A percentile compares a stretch with the other conserved stretches of the same genome.
phyloP scores from a whole-genome alignment of 2,888 invertebrate species.

The Xestia ashworthii region DNA sequence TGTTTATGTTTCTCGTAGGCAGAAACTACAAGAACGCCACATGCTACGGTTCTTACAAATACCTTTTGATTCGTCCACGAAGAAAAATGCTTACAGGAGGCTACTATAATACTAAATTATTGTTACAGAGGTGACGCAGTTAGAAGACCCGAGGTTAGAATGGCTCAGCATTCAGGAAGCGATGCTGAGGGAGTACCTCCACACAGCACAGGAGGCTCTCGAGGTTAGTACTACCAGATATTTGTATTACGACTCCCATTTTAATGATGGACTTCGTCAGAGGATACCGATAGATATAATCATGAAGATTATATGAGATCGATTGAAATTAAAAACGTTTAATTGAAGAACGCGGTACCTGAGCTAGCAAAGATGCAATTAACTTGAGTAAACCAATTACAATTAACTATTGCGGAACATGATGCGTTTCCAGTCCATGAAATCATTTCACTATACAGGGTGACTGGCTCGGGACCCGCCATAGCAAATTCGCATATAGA shows the following conservation, averaged over 20 bases:
- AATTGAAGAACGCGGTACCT: background rate
- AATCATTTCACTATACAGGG: background rate
- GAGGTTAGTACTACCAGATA: slow-evolving; percentile 91
- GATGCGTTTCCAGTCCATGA: background rate
- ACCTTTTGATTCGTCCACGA: background rate
- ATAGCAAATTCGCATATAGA: too few species aligned
- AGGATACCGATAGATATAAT: background rate
- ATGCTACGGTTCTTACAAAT: background rate
- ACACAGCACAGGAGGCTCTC: slow-evolving; percentile 98
- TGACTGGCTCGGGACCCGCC: too few species aligned
- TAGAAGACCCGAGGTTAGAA: slow-evolving; percentile 99
- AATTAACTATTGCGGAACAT: background rate
- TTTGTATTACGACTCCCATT: background rate
- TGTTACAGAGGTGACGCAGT: slow-evolving; percentile 96
- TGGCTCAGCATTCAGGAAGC: slow-evolving; percentile 99
- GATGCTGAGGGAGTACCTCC: slow-evolving; percentile 99
- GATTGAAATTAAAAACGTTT: background rate
- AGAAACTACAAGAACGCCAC: background rate
- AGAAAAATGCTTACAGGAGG: slow-evolving; percentile 6
- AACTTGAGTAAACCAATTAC: background rate
- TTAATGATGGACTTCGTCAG: background rate
- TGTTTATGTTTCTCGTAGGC: background rate
- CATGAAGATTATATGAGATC: background rate
- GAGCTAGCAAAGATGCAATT: background rate
- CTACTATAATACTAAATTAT: slow-evolving; percentile 40